Evolutionary conservation across 2,888 invertebrate species (phyloP).

Genomic region (Phania funesta): DNA sequence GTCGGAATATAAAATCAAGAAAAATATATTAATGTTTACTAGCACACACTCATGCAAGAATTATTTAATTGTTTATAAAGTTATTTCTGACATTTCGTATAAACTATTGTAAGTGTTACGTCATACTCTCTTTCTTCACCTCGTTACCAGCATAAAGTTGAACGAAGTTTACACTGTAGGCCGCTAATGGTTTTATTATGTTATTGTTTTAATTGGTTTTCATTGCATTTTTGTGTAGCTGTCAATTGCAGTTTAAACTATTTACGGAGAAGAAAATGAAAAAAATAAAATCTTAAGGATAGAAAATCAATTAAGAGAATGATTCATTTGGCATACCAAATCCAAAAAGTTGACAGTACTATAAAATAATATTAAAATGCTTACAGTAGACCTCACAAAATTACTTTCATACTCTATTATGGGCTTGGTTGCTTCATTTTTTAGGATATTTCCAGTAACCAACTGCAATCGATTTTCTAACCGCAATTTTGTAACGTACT

Average conservation of each 20-base stretch:
- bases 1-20: too few species aligned
- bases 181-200: slow-evolving; percentile 19
- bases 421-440: too few species aligned
- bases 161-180: slow-evolving; percentile 21
- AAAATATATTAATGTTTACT: neutral
- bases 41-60: neutral
- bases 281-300: neutral
- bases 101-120: neutral
- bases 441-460: too few species aligned
- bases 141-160: neutral
- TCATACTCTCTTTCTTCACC: neutral
- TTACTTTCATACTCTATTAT: too few species aligned
- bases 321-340: too few species aligned
- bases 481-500: too few species aligned
- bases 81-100: slow-evolving; percentile 28
- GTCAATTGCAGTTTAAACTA: slow-evolving; percentile 42
- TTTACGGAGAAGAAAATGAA: neutral
- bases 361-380: neutral
- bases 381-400: neutral
- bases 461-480: too few species aligned
- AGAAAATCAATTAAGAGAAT: slow-evolving; percentile 31
- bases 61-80: slow-evolving; percentile 19
- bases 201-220: slow-evolving; percentile 3
- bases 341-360: neutral
- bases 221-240: slow-evolving; percentile 28